phyloP scores from a whole-genome alignment of 2,113 vertebrate species.

The Strix uralensis region DNA sequence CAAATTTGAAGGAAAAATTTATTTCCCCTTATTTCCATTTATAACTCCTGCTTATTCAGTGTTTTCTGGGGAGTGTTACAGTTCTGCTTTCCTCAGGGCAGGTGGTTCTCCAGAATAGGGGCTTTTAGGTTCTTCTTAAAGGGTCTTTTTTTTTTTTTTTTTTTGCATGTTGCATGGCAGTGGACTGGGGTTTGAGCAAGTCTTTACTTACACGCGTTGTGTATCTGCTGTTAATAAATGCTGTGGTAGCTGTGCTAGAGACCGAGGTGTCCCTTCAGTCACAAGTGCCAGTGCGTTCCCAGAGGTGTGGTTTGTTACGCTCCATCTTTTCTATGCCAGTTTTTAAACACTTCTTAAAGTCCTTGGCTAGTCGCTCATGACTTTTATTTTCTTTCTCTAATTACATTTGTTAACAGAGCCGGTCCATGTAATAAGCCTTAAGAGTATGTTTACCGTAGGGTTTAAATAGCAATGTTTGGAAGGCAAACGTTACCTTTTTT shows the following conservation, averaged over 20 bases:
- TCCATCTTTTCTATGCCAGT: not conserved
- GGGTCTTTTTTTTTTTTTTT: not conserved
- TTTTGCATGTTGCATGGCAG: not conserved
- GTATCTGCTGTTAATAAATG: not conserved
- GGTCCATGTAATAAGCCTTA: not conserved
- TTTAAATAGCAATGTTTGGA: not conserved
- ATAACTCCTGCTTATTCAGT: not conserved
- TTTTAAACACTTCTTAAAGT: not conserved
- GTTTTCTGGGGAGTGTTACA: not conserved
- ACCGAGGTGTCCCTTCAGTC: not conserved
- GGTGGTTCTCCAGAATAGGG: not conserved
- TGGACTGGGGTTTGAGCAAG: not conserved
- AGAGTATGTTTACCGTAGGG: not conserved
- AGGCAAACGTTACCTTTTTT: not conserved
- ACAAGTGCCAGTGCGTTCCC: not conserved
- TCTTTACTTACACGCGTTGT: accelerated
- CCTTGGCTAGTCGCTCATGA: not conserved
- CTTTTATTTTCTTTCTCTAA: not conserved
- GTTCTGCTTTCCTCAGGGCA: not conserved
- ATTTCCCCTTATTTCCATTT: not conserved
- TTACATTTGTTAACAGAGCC: not conserved
- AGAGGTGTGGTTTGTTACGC: accelerated
- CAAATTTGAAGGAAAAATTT: not conserved
- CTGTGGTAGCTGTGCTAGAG: not conserved
- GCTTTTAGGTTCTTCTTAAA: not conserved